Conservation (phyloP, 2,888 invertebrate species). For the Microplitis manilae region DNA sequence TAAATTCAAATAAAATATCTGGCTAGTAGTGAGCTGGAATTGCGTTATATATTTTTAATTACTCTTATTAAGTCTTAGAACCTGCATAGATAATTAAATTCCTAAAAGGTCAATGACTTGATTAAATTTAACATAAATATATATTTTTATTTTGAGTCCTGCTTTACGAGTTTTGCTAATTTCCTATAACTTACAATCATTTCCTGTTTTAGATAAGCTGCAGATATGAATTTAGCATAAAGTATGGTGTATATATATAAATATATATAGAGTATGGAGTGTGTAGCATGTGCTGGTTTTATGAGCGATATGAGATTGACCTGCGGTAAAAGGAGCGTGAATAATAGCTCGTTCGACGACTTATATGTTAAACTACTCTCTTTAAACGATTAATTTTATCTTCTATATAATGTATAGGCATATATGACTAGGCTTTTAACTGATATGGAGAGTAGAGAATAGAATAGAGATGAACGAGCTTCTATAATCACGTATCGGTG, state of each 20-base stretch:
- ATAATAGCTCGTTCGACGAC: constrained; percentile 51
- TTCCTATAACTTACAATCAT: constrained; percentile 13
- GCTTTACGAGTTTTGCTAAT: not conserved
- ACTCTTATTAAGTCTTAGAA: not conserved
- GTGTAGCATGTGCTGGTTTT: constrained; percentile 18
- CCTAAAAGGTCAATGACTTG: not conserved
- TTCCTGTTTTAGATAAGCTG: constrained; percentile 26
- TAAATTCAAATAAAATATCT: not conserved
- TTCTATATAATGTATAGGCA: constrained; percentile 10
- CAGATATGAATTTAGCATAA: not conserved
- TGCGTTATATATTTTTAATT: not conserved
- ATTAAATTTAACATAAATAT: not conserved
- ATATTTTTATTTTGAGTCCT: not conserved
- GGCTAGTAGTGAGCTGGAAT: too few species aligned
- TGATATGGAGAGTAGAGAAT: not conserved
- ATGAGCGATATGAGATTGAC: constrained; percentile 46
- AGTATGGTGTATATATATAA: not conserved
- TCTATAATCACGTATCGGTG: not conserved
- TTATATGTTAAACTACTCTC: constrained; percentile 37
- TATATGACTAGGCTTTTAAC: not conserved
- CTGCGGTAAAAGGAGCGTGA: constrained; percentile 60
- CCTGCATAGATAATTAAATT: not conserved
- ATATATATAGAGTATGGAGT: not conserved
- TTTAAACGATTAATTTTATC: constrained; percentile 48
- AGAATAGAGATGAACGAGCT: not conserved